A percentile compares a stretch with the other conserved stretches of the same genome.
phyloP scores from a whole-genome alignment of 2,113 vertebrate species.

The Pogona vitticeps region DNA sequence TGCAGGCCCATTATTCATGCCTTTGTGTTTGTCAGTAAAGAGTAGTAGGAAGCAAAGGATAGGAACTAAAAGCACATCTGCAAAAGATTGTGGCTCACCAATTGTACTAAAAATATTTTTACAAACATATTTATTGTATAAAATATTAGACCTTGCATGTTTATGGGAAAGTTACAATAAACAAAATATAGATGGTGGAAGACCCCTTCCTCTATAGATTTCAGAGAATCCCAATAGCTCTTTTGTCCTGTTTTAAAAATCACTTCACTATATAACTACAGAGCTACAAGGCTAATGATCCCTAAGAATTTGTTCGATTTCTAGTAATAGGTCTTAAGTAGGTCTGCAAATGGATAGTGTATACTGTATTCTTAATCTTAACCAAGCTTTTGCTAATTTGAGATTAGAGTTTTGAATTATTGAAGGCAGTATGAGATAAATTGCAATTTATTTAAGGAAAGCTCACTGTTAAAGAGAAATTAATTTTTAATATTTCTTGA shows the following conservation, averaged over 20 bases:
- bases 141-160: background rate
- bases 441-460: no score
- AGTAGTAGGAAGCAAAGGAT: no score
- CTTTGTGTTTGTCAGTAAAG: no score
- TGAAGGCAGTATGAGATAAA: no score
- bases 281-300: constrained; percentile 64
- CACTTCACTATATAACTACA: constrained; percentile 35
- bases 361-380: no score
- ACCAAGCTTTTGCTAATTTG: no score
- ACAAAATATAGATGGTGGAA: constrained; percentile 36
- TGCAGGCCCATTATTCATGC: no score
- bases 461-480: no score
- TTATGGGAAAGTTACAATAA: background rate
- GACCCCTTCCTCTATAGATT: constrained; percentile 8
- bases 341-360: background rate
- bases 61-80: constrained; percentile 11
- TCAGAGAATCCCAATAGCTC: constrained; percentile 18
- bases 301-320: constrained; percentile 58
- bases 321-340: constrained; percentile 23
- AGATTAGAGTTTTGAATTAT: no score
- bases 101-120: background rate
- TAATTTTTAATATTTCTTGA: no score
- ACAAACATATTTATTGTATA: background rate
- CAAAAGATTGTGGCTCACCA: background rate
- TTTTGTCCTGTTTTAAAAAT: background rate